Conservation (phyloP, 2,888 invertebrate species). For the Lydus trimaculatus region DNA sequence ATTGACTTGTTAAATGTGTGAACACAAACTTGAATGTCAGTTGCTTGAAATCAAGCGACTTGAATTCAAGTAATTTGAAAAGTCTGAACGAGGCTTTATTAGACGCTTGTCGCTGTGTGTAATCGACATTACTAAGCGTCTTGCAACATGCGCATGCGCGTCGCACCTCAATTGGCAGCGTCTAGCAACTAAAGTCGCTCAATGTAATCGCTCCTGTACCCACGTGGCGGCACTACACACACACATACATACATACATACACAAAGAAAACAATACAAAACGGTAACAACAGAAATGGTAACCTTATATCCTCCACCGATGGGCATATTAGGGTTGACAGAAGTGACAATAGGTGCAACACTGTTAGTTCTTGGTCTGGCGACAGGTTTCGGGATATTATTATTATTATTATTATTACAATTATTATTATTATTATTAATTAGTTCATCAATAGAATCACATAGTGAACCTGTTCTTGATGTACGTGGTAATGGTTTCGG, state of each 20-base stretch:
- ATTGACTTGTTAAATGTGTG: too few species aligned
- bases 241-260: background rate
- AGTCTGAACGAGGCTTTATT: too few species aligned
- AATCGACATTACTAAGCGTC: too few species aligned
- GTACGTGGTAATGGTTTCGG: constrained; percentile 85
- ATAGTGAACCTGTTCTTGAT: constrained; percentile 74
- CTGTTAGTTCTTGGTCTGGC: constrained; percentile 74
- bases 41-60: too few species aligned
- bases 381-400: constrained; percentile 67
- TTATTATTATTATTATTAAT: constrained; percentile 33
- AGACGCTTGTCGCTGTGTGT: too few species aligned
- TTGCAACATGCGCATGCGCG: too few species aligned
- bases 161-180: too few species aligned
- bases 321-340: constrained; percentile 64
- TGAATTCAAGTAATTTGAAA: too few species aligned
- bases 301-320: constrained; percentile 79
- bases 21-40: too few species aligned
- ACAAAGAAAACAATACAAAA: constrained; percentile 22
- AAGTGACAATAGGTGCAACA: constrained; percentile 66
- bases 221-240: constrained; percentile 28
- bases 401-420: constrained; percentile 1
- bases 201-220: too few species aligned
- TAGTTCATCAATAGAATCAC: constrained; percentile 69
- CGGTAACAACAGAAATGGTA: constrained; percentile 39
- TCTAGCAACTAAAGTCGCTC: too few species aligned